Conservation (phyloP, 2,113 vertebrate species). For the Junco hyemalis region DNA sequence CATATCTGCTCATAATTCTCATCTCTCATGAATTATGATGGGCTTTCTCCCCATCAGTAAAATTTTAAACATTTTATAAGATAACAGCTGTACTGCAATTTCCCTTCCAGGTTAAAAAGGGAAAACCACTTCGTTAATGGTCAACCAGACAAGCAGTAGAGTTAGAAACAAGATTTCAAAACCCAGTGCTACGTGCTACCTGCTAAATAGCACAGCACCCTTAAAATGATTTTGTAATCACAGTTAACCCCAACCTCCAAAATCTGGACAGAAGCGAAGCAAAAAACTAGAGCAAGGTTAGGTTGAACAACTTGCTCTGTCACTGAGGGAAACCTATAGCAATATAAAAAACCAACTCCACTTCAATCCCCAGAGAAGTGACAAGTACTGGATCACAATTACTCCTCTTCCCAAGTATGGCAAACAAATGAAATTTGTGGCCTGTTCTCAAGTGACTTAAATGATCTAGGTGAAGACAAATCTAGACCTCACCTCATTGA, state of each 20-base stretch:
- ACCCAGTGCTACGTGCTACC: neutral
- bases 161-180: constrained; percentile 17
- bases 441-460: neutral
- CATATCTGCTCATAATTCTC: neutral
- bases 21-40: neutral
- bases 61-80: neutral
- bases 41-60: neutral
- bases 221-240: neutral
- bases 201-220: neutral
- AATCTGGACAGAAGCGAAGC: neutral
- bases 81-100: neutral
- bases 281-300: neutral
- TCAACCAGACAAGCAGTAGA: neutral
- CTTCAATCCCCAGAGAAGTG: neutral
- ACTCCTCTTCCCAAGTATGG: neutral
- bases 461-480: neutral
- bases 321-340: neutral
- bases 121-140: neutral
- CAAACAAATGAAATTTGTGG: neutral
- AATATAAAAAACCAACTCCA: neutral
- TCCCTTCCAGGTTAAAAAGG: neutral
- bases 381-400: neutral
- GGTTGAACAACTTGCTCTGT: neutral
- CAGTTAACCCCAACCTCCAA: neutral
- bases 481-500: neutral